Base-by-base conservation (phyloP, 2,797 vertebrate genomes). In the Xenentodon cancila region DNA sequence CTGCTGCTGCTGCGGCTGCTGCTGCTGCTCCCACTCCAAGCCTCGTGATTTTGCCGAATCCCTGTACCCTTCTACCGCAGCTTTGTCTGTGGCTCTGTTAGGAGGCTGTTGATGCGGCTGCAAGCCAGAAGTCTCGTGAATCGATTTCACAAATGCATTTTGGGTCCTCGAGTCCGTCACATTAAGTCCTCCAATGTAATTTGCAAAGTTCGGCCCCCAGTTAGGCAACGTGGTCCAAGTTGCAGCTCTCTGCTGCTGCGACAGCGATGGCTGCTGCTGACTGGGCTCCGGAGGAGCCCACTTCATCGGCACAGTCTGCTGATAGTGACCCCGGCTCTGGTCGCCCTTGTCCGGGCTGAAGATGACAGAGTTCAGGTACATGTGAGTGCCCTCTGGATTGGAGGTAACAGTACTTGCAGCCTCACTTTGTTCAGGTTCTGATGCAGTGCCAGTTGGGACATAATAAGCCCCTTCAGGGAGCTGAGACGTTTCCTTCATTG, bases 291-390 rank as follows among this genome's bases (percentile, higher is more conserved):
- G 93, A 37, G 94, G 88, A 3, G 92, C 70, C 97, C 98, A 99
- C 81, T 98, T 99, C 81, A 95, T 94, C 0, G 95, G 86, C 70
- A 96, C 92, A 27, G 95, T 93, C 61, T 96, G 92, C 86, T 97
- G 97, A 81, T 96, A 93, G 70, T 96, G 91, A 71, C 96, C 94
- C 79, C 92, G 70, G 75, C 92, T 93, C 27, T 95, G 92, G 43
- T 96, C 94, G 2, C 93, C 92, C 58, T 96, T 94, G 16, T 98
- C 97, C 6, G 95, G 95, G 76, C 49, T 91, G 67, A 97, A 99
- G 77, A 97, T 94, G 63, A 96, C 96, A 0, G 96, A 96, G 90
- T 90, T 94, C 25, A 93, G 86, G 83, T 84, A 94, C 90, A 92
- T 86, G 60, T 91, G 92, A 34, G 91, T 87, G 2, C 64, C 90